Conservation (phyloP, 2,888 invertebrate genomes). For the Archips crataeganus region DNA sequence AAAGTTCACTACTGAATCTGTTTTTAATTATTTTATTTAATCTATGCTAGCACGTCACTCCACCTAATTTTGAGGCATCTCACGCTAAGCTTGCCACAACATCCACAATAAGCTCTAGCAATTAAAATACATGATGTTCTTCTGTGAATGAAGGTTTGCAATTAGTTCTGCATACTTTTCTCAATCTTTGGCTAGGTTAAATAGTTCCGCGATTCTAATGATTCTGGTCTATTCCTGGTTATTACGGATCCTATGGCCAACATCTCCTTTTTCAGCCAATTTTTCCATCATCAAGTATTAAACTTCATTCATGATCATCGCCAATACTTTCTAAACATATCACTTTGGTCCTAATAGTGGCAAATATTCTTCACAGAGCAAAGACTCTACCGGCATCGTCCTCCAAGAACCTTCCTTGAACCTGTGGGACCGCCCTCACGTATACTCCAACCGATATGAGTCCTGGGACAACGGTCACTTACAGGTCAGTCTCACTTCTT, state of each 20-base stretch:
- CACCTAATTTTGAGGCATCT: background rate
- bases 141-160: no score
- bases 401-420: slow-evolving; percentile 90
- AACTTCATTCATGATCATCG: background rate
- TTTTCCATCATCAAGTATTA: background rate
- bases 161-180: no score
- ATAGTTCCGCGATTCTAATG: no score
- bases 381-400: slow-evolving; percentile 88
- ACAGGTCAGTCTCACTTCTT: slow-evolving; percentile 71
- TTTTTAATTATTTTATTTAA: background rate
- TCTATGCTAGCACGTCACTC: background rate
- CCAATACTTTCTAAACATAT: background rate
- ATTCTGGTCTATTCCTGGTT: no score
- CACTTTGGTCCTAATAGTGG: background rate
- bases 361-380: slow-evolving; percentile 85
- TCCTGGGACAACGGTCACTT: slow-evolving; percentile 88
- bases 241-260: no score
- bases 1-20: background rate
- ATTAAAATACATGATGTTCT: background rate
- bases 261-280: no score
- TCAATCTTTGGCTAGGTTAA: no score
- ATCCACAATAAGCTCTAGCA: background rate
- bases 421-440: slow-evolving; percentile 93
- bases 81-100: background rate
- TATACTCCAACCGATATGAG: slow-evolving; percentile 93